phyloP scores from a whole-genome alignment of 2,113 vertebrate genomes.

The Nothoprocta perdicaria region DNA sequence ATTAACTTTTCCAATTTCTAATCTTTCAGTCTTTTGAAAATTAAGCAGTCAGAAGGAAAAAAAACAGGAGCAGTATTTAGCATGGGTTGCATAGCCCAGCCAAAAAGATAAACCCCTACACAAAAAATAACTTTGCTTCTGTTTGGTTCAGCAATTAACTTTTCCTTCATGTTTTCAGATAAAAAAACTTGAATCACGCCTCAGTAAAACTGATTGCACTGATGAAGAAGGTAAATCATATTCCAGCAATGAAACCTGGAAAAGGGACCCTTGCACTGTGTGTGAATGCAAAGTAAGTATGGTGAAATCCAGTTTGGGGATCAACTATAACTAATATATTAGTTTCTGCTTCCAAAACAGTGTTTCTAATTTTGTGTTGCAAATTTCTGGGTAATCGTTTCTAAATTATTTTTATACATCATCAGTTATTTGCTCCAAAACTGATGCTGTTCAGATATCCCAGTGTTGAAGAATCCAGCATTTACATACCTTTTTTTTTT shows the following conservation, averaged over 20 bases:
- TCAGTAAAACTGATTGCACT: conserved; percentile 89
- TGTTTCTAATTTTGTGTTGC: not conserved
- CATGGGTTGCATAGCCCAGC: not conserved
- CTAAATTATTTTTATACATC: not conserved
- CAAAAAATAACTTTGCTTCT: not conserved
- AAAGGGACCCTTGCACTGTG: conserved; percentile 85
- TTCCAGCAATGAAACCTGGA: conserved; percentile 85
- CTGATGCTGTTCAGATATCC: not conserved
- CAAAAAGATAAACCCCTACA: not conserved
- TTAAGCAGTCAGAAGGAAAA: not conserved
- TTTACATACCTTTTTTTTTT: not conserved
- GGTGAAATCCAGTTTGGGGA: not conserved
- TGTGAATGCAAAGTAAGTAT: conserved; percentile 92
- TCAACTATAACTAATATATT: not conserved
- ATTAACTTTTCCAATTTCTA: not conserved
- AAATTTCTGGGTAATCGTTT: not conserved
- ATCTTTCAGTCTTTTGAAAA: not conserved
- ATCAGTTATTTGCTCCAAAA: not conserved
- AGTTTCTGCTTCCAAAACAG: not conserved
- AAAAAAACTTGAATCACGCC: conserved; percentile 92
- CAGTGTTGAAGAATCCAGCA: not conserved
- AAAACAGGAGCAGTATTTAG: not conserved
- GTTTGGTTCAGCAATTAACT: not conserved
- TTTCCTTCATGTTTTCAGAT: conserved; percentile 80
- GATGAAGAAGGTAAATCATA: conserved; percentile 84